Percentiles rank a stretch among this genome's conserved stretches.
Conservation (phyloP, 2,797 vertebrate genomes). For the Tenualosa thibaudeaui region DNA sequence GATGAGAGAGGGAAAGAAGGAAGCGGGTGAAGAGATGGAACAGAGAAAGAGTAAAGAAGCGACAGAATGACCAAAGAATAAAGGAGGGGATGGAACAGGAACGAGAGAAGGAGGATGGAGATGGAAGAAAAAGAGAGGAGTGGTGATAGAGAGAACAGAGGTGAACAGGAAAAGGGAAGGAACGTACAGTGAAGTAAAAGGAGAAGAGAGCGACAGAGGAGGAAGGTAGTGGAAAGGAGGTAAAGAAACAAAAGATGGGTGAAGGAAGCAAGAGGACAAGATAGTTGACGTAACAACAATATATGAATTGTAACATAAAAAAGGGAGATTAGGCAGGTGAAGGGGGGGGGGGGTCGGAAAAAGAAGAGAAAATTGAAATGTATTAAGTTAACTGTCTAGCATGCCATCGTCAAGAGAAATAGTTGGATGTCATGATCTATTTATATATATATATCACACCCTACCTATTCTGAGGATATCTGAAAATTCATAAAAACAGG, state of each 20-base stretch:
- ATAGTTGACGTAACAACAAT: neutral
- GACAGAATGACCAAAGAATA: too few species aligned
- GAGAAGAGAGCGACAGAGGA: neutral
- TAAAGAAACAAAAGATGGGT: neutral
- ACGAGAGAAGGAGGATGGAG: neutral
- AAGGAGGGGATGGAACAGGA: neutral
- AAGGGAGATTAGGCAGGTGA: neutral
- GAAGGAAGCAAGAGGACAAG: neutral
- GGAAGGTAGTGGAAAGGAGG: neutral
- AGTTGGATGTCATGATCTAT: neutral
- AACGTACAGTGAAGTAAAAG: neutral
- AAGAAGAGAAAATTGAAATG: constrained; percentile 18
- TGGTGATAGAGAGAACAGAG: neutral
- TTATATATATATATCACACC: neutral
- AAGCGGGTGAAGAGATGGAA: neutral
- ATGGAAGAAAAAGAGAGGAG: neutral
- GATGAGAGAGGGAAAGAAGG: neutral
- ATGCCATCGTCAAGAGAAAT: neutral
- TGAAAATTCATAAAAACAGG: neutral
- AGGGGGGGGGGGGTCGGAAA: neutral
- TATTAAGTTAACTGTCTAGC: neutral
- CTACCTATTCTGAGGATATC: neutral
- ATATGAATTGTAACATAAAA: neutral
- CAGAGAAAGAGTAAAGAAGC: neutral
- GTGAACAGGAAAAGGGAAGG: neutral